Base-by-base conservation (phyloP, 2,888 invertebrate genomes). In the Andrena marginata region DNA sequence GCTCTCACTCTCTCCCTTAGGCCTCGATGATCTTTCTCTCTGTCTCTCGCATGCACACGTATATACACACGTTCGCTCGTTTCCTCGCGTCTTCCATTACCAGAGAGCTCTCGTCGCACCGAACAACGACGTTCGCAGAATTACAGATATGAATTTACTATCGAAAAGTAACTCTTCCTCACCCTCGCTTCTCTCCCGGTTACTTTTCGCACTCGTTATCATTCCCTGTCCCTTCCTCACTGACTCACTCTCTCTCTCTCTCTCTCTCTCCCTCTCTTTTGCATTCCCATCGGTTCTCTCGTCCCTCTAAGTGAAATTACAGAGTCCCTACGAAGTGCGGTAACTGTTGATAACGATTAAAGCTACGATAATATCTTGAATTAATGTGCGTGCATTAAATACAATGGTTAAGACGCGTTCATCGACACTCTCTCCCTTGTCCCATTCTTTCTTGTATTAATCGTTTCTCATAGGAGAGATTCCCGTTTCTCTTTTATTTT, bases 281-380 rank as follows among this genome's bases (percentile, higher is more conserved):
- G 29, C 70, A 69, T 73, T 76, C 64, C 31, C 74, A 64, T 77
- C 67, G 62, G 54, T 68, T 65, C 54, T 81, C 85, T 81, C 85
- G 42, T 62, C 59, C 85, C 80, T 89, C 89, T 91, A 91, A 89
- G 91, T 92, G 92, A 92, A 56, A 89, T 91, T 92, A 92, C 90
- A 90, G 92, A 92, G 89, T 42, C 87, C 89, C 93, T 93, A 93
- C 92, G 84, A 92, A 90, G 93, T 93, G 93, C 93, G 90, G 89
- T 92, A 92, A 93, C 91, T 91, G 92, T 89, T 84, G 90, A 89
- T 93, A 93, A 93, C 92, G 90, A 93, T 93, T 93, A 93, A 93
- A 93, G 92, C 93, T 93, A 93, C 92, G 91, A 92, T 92, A 92
- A 92, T 92, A 91, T 89, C 86, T 92, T 92, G 91, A 92, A 92